Conservation (phyloP, 23 tunicate genomes). For the Diplosoma virens region DNA sequence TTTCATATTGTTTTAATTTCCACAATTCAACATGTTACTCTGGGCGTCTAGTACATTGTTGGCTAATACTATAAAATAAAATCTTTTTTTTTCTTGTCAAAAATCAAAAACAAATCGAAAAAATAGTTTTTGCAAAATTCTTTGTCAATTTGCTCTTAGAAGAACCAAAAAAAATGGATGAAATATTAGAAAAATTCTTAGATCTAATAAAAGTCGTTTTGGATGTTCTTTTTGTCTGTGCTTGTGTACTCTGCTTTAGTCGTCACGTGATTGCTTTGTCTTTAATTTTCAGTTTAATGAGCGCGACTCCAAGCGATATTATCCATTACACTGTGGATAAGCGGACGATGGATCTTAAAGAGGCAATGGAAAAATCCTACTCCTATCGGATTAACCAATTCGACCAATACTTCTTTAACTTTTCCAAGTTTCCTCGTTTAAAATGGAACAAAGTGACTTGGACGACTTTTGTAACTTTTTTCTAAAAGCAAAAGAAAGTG, state of each 20-base stretch:
- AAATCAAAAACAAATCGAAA: too few relatives aligned
- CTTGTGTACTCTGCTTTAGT: constrained; percentile 10
- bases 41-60: too few relatives aligned
- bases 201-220: not conserved
- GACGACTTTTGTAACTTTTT: constrained; percentile 32
- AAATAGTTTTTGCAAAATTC: too few relatives aligned
- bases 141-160: too few relatives aligned
- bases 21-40: too few relatives aligned
- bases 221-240: constrained; percentile 7
- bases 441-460: constrained; percentile 30
- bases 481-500: not conserved
- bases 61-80: too few relatives aligned
- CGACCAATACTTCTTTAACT: constrained; percentile 21
- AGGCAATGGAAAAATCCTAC: not conserved
- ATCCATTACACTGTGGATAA: not conserved
- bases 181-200: constrained; percentile 1
- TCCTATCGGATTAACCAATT: constrained; percentile 37
- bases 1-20: too few relatives aligned
- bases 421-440: constrained; percentile 30
- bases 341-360: not conserved
- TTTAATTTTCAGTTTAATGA: constrained; percentile 22
- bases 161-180: constrained; percentile 1
- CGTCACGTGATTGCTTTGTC: constrained; percentile 34
- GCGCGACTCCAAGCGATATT: constrained; percentile 8
- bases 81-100: too few relatives aligned